phyloP scores from a whole-genome alignment of 2,888 invertebrate species.

The Caradrina kadenii region DNA sequence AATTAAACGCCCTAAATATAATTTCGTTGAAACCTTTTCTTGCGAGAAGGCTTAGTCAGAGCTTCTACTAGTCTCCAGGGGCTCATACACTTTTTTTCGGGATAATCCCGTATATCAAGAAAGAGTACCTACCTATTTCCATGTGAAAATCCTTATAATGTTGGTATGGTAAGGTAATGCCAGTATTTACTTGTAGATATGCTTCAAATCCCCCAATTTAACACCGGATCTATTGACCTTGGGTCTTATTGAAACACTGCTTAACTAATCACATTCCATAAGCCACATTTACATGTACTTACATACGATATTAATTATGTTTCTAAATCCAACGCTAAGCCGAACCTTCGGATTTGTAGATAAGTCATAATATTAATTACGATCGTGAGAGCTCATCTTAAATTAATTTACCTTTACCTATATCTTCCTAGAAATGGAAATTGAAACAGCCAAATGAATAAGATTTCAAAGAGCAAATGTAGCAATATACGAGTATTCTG shows the following conservation, averaged over 20 bases:
- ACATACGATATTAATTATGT: slow-evolving; percentile 7
- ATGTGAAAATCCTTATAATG: slow-evolving; percentile 12
- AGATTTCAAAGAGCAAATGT: neutral
- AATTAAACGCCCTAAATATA: slow-evolving; percentile 23
- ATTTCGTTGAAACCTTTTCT: slow-evolving; percentile 34
- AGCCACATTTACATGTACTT: neutral
- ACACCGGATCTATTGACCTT: slow-evolving; percentile 4
- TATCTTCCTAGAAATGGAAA: slow-evolving; percentile 5
- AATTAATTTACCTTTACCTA: slow-evolving; percentile 9
- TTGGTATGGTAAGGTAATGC: neutral
- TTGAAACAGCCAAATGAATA: slow-evolving; percentile 1
- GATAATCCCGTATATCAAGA: slow-evolving; percentile 9
- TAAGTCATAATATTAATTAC: slow-evolving; percentile 22
- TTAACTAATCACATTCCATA: neutral
- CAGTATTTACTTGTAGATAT: neutral
- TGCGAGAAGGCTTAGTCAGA: slow-evolving; percentile 9
- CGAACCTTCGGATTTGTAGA: neutral
- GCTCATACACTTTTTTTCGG: slow-evolving; percentile 28
- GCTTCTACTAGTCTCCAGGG: slow-evolving; percentile 3
- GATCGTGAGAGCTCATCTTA: slow-evolving; percentile 17
- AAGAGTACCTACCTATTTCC: slow-evolving; percentile 4
- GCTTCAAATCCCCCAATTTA: neutral
- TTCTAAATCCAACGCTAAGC: neutral
- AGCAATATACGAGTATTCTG: neutral
- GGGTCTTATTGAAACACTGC: slow-evolving; percentile 1